Evolutionary conservation across 2,113 vertebrate genomes (phyloP).

Genomic region (Tursiops truncatus): DNA sequence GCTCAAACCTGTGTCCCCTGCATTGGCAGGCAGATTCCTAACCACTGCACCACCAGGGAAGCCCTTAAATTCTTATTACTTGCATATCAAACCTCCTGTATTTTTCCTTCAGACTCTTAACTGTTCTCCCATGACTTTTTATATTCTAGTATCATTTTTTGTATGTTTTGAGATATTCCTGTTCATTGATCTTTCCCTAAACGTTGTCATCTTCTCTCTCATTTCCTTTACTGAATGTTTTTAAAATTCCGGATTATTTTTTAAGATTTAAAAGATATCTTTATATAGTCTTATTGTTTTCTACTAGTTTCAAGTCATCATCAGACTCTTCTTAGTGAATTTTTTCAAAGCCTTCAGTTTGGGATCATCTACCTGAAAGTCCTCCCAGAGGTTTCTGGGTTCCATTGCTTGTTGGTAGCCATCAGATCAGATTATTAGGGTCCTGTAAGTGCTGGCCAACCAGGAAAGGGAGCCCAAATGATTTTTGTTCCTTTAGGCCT

Average conservation of each 20-base stretch:
- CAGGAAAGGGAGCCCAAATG: neutral
- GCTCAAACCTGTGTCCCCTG: no score
- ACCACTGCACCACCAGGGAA: no score
- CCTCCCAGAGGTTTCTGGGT: neutral
- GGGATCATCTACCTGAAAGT: neutral
- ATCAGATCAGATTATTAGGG: neutral
- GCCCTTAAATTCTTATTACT: conserved; percentile 48
- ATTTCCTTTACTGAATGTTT: neutral
- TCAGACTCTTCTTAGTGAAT: neutral
- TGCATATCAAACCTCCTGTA: conserved; percentile 63
- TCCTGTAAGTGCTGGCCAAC: neutral
- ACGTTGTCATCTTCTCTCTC: neutral
- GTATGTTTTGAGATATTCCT: conserved; percentile 2
- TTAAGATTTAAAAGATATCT: neutral
- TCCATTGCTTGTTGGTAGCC: neutral
- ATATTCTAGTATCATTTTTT: neutral
- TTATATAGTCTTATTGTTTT: neutral
- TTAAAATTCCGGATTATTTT: neutral
- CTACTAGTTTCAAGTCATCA: neutral
- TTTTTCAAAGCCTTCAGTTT: neutral
- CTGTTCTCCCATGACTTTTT: neutral
- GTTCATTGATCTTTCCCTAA: conserved; percentile 14
- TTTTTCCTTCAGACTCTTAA: conserved; percentile 56
- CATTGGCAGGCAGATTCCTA: no score
- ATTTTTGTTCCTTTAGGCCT: neutral